Conservation (phyloP, 2,113 vertebrate species). For the Misgurnus mizolepis region DNA sequence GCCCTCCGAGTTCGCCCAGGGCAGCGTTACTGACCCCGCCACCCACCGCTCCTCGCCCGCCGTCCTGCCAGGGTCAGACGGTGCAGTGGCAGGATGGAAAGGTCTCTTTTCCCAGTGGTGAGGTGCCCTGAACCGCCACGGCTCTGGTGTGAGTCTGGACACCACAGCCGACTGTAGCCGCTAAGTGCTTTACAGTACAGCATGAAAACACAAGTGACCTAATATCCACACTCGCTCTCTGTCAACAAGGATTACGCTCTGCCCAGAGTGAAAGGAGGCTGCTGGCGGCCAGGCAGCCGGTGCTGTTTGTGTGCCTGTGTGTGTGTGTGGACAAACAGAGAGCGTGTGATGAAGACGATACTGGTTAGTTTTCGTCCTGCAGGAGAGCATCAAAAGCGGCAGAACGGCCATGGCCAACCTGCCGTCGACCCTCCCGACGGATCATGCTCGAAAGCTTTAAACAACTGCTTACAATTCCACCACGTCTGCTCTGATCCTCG, state of each 20-base stretch:
- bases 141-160: conserved; percentile 42
- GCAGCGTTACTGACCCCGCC: conserved; percentile 36
- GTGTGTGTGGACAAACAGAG: conserved; percentile 64
- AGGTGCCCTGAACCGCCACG: conserved; percentile 58
- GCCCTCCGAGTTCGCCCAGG: conserved; percentile 31
- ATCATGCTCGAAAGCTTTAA: conserved; percentile 36
- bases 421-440: conserved; percentile 21
- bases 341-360: conserved; percentile 59
- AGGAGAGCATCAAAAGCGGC: conserved; percentile 65
- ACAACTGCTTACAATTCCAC: conserved; percentile 46
- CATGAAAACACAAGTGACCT: conserved; percentile 70
- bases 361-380: conserved; percentile 68
- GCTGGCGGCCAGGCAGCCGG: conserved; percentile 49
- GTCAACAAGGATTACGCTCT: conserved; percentile 75
- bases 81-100: conserved; percentile 57
- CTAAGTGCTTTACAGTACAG: conserved; percentile 65
- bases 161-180: conserved; percentile 50
- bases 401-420: conserved; percentile 56
- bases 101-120: conserved; percentile 56
- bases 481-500: background rate
- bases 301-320: conserved; percentile 61
- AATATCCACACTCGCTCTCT: conserved; percentile 73
- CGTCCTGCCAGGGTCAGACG: conserved; percentile 45
- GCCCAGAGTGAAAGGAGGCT: conserved; percentile 66
- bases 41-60: conserved; percentile 23